These are phyloP conservation scores for Cactoblastis cactorum DNA, from an alignment of 2,888 invertebrate genomes.

Conservation along the genomic window DNA sequence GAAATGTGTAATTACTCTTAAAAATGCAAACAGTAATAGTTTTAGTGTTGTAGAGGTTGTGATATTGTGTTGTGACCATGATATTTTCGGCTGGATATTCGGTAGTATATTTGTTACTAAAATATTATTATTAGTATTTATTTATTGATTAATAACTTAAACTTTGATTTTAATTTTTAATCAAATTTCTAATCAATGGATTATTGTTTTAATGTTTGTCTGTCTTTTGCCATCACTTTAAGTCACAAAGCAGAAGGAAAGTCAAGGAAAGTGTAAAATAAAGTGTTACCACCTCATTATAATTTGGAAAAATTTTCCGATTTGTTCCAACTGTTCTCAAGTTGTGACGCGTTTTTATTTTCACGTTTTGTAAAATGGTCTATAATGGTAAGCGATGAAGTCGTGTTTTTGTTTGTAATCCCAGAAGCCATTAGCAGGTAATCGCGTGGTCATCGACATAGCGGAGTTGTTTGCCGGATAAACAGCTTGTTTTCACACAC, in stretches of 20 bases:
- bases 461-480: not conserved
- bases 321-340: too few species aligned
- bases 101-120: not conserved
- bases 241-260: too few species aligned
- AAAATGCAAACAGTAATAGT: not conserved
- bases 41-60: not conserved
- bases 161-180: too few species aligned
- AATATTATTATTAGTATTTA: not conserved
- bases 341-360: too few species aligned
- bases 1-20: not conserved
- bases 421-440: constrained; percentile 2
- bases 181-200: too few species aligned
- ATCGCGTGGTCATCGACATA: constrained; percentile 2
- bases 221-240: too few species aligned
- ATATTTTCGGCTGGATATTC: not conserved
- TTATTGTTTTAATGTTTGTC: too few species aligned
- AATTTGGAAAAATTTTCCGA: too few species aligned
- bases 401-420: not conserved
- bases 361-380: not conserved
- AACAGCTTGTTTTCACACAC: not conserved
- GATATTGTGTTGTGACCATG: not conserved
- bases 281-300: too few species aligned
- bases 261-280: too few species aligned
- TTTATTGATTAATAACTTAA: too few species aligned
- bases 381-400: not conserved